Evolutionary conservation across 2,797 vertebrate species (phyloP).

Genomic region (Coilia nasus): DNA sequence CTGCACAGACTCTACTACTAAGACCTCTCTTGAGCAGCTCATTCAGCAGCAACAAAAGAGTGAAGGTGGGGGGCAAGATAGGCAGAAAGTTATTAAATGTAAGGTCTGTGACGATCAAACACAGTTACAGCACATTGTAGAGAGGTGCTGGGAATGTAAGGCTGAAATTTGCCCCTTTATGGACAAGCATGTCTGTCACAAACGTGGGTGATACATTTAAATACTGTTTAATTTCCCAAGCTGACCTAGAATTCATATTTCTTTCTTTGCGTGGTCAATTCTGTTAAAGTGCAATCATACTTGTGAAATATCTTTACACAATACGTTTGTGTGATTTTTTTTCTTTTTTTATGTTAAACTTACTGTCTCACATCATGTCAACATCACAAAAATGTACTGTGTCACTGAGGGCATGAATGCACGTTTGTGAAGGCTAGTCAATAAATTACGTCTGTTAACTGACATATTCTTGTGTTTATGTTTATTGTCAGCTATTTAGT

Average conservation of each 20-base stretch:
- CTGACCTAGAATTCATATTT: neutral
- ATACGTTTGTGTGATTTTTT: no score
- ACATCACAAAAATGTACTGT: no score
- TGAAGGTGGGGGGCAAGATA: neutral
- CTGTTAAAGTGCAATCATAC: no score
- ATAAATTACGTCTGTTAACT: no score
- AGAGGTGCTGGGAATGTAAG: constrained; percentile 57
- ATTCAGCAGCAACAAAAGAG: constrained; percentile 43
- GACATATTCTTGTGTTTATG: no score
- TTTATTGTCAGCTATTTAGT: no score
- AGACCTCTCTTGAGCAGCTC: constrained; percentile 48
- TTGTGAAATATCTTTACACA: no score
- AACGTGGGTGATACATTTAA: neutral
- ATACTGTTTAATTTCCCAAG: neutral
- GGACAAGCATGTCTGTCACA: constrained; percentile 52
- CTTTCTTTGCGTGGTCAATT: neutral
- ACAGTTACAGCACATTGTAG: constrained; percentile 37
- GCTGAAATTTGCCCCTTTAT: constrained; percentile 56
- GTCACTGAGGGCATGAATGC: no score
- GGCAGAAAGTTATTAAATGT: constrained; percentile 28
- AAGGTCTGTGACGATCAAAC: constrained; percentile 45
- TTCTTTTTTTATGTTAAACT: no score
- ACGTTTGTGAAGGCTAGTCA: no score
- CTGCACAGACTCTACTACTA: constrained; percentile 43
- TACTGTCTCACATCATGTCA: no score